These are phyloP conservation scores for Hymenochirus boettgeri DNA, from an alignment of 2,113 vertebrate species.

Conservation along the genomic window DNA sequence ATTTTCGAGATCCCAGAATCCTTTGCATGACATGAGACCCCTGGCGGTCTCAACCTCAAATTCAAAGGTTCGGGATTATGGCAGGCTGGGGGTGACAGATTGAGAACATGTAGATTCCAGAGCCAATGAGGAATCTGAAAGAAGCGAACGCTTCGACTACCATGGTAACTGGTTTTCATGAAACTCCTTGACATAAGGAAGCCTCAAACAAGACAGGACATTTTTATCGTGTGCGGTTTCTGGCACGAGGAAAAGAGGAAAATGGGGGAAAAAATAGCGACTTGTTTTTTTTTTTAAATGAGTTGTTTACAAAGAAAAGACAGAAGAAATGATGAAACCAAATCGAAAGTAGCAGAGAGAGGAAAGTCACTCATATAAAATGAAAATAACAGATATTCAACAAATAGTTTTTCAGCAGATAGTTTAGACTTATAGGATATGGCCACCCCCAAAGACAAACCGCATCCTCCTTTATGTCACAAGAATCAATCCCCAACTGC, in stretches of 20 bases:
- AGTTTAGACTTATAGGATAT: too few relatives aligned
- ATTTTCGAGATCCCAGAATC: background rate
- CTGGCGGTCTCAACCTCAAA: background rate
- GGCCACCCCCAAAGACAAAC: too few relatives aligned
- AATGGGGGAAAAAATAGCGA: background rate
- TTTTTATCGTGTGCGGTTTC: background rate
- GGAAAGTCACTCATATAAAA: too few relatives aligned
- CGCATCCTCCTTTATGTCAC: too few relatives aligned
- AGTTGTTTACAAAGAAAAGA: slow-evolving; percentile 7
- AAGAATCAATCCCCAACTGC: too few relatives aligned
- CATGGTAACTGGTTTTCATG: slow-evolving; percentile 30
- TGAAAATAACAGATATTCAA: too few relatives aligned
- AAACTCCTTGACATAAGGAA: slow-evolving; percentile 22
- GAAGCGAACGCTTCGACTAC: slow-evolving; percentile 9
- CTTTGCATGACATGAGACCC: background rate
- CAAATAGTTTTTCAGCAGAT: too few relatives aligned
- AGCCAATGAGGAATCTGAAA: slow-evolving; percentile 1
- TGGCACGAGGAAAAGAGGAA: slow-evolving; percentile 11
- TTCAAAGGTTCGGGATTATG: background rate
- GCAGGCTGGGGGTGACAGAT: slow-evolving; percentile 27
- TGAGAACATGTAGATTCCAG: slow-evolving; percentile 16
- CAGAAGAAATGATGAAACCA: background rate
- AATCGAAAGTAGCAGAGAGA: too few relatives aligned
- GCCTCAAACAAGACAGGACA: slow-evolving; percentile 26
- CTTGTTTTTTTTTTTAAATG: background rate